Base-by-base conservation (phyloP, 2,113 vertebrate genomes). In the Tachysurus vachellii region DNA sequence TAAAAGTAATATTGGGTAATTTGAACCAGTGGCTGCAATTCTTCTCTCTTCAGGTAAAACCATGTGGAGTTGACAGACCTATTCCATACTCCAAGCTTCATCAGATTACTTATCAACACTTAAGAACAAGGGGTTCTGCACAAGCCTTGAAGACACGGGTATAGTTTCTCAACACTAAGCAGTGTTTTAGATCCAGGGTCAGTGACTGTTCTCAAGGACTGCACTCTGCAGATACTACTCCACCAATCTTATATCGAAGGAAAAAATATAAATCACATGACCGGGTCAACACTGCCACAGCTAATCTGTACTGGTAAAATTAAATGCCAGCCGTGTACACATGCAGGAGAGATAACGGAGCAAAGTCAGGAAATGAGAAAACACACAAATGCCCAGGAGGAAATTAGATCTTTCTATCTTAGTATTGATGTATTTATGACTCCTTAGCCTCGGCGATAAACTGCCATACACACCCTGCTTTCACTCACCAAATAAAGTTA, bases 301-400 rank as follows among this genome's bases (percentile, higher is more conserved):
- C 91, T 95, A 95, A 95, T 96, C 93, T 94, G 91, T 92, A 93
- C 94, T 92, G 94, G 95, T 95, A 66, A 85, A 85, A 56, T 92
- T 89, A 94, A 93, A 96, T 95, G 94, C 93, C 92, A 90, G 92
- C 86, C 86, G 7, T 86, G 61, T 64, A 79, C 75, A 54, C 75
- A n/a, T 23, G 26, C 61, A 64, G 82, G 11, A 70, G 70, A 87
- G 70, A 79, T 62, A 83, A 64, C 31, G n/a, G 59, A 28, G 61
- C 12, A 26, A 89, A 89, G 77, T 84, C 80, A 77, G 59, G 85
- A 88, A 85, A 85, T 80, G 82, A 88, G 56, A 88, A 81, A 84
- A 57, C 42, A 54, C 70, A 83, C 61, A 87, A 85, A 86, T 80
- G 42, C 62, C 62, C 76, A 86, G 50, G 44, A 36, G 82, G 75